Conservation (phyloP, 1,140 invertebrate genomes). For the Habropoda laboriosa region DNA sequence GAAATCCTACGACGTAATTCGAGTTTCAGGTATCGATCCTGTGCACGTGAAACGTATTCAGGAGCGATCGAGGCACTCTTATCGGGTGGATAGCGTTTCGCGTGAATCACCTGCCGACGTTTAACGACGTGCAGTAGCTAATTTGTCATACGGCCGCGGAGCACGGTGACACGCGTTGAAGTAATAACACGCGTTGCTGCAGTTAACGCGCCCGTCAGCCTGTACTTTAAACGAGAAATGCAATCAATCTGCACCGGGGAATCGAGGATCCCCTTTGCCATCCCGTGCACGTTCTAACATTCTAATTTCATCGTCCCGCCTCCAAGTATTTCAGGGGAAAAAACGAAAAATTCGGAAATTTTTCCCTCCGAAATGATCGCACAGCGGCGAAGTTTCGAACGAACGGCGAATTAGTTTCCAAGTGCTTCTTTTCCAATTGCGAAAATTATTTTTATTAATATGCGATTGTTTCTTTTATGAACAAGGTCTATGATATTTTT, state of each 20-base stretch:
- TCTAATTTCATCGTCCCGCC: slow-evolving; percentile 10
- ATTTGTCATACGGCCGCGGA: slow-evolving; percentile 62
- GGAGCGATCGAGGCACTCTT: slow-evolving; percentile 50
- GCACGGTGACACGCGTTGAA: slow-evolving; percentile 62
- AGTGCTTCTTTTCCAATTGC: too few relatives aligned
- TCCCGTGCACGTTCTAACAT: slow-evolving; percentile 1
- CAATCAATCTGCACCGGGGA: slow-evolving; percentile 46
- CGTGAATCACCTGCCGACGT: slow-evolving; percentile 66
- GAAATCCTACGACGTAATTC: slow-evolving; percentile 29
- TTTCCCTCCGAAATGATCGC: neutral
- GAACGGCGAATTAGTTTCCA: too few relatives aligned
- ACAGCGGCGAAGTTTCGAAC: neutral
- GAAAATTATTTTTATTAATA: too few relatives aligned
- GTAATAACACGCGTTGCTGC: slow-evolving; percentile 59
- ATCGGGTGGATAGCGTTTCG: slow-evolving; percentile 63
- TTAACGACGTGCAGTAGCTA: slow-evolving; percentile 64
- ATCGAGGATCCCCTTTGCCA: slow-evolving; percentile 27
- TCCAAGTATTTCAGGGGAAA: neutral
- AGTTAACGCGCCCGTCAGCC: slow-evolving; percentile 43
- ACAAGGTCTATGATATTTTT: too few relatives aligned
- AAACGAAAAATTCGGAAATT: neutral
- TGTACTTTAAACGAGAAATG: slow-evolving; percentile 45
- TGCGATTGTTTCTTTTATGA: too few relatives aligned
- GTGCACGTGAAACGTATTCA: slow-evolving; percentile 41
- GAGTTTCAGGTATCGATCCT: slow-evolving; percentile 49